A percentile compares a stretch with the other conserved stretches of the same genome.
phyloP scores from a whole-genome alignment of 2,888 invertebrate species.

The Andrena bicolor region DNA sequence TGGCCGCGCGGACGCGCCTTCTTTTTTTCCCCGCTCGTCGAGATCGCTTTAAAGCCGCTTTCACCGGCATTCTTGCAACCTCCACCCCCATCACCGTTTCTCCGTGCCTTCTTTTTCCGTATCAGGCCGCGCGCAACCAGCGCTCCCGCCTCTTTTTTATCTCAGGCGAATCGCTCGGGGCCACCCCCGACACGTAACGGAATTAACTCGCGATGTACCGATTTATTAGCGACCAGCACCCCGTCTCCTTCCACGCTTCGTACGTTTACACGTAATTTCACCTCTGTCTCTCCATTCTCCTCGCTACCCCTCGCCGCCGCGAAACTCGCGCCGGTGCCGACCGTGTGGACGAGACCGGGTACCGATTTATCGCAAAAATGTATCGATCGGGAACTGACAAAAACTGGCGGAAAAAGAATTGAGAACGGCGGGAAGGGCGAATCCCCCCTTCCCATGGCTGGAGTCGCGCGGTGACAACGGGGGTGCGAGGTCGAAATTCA shows the following conservation, averaged over 20 bases:
- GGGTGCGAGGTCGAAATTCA: too few relatives aligned
- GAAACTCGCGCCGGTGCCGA: conserved; percentile 5
- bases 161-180: conserved; percentile 68
- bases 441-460: too few relatives aligned
- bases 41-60: conserved; percentile 75
- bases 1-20: conserved; percentile 41
- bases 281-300: conserved; percentile 6
- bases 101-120: conserved; percentile 36
- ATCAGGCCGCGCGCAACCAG: conserved; percentile 52
- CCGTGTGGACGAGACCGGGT: conserved; percentile 8
- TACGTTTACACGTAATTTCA: conserved; percentile 53
- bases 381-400: not conserved
- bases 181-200: conserved; percentile 74
- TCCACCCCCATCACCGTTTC: conserved; percentile 36
- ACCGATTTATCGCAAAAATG: conserved; percentile 32
- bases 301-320: not conserved
- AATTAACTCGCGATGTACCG: conserved; percentile 78
- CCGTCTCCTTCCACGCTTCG: conserved; percentile 51
- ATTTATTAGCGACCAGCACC: conserved; percentile 70
- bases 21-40: conserved; percentile 67
- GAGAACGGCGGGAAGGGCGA: not conserved
- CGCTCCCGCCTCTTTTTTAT: conserved; percentile 58
- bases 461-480: too few relatives aligned
- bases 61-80: conserved; percentile 66
- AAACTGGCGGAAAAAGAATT: not conserved